phyloP scores from a whole-genome alignment of 1,140 invertebrate genomes.

The Drosophila ogumai region DNA sequence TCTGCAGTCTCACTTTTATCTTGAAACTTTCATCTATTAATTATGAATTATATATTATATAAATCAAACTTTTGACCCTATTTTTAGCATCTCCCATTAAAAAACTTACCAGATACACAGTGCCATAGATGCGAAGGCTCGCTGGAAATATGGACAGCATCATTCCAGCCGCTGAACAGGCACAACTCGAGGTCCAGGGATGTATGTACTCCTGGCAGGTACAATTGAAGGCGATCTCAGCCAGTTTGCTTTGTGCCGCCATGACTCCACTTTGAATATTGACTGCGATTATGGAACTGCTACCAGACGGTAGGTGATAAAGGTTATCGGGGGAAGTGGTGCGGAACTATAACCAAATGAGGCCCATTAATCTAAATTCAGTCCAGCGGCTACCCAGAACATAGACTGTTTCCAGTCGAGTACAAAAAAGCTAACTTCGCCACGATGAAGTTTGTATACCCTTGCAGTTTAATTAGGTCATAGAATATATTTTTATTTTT shows the following conservation, averaged over 20 bases:
- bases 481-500: no score
- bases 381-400: neutral
- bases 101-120: conserved; percentile 90
- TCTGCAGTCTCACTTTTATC: neutral
- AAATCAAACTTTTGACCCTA: neutral
- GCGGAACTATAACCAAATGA: neutral
- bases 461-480: no score
- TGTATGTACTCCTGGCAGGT: conserved; percentile 90
- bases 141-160: conserved; percentile 87
- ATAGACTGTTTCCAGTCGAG: neutral
- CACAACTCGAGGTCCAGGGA: conserved; percentile 91
- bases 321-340: conserved; percentile 9
- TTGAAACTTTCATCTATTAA: neutral
- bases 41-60: neutral
- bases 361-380: neutral
- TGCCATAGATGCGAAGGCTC: conserved; percentile 90
- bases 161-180: conserved; percentile 87
- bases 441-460: no score
- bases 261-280: conserved; percentile 70
- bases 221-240: conserved; percentile 58
- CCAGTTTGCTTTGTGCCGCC: conserved; percentile 87
- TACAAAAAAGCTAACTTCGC: no score
- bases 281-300: conserved; percentile 25
- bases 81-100: neutral
- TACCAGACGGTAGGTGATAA: conserved; percentile 16